Base-by-base conservation (phyloP, 2,113 vertebrate genomes). In the Malurus alboscapulatus region DNA sequence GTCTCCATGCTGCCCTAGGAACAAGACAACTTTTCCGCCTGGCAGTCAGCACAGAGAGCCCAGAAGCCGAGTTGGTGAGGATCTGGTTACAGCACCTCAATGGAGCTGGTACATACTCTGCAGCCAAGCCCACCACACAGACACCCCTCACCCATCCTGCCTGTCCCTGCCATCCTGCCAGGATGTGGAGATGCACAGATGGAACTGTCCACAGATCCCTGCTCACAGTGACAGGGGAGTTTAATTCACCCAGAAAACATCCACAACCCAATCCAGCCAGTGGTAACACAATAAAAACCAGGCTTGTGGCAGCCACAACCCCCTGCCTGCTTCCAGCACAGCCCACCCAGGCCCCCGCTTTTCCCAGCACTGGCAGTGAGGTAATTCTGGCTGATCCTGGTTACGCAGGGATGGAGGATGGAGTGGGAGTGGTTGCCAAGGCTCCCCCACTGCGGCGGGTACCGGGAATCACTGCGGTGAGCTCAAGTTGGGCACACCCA, bases 391-490 rank as follows among this genome's bases (percentile, higher is more conserved):
- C 54, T 30, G 44, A 45, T 48, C 27, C 34, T 54, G 45, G 68
- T 54, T 80, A 47, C 3, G 24, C 4, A 3, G 69, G 4, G 0
- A 10, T 17, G 55, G 55, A 74, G 59, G 50, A 54, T 19, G 50
- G 75, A 42, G 36, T 3, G 2, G 59, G 79, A 62, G 68, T 0
- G 0, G 73, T 54, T 87, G 79, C 74, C 78, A 17, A 32, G 51
- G 59, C 50, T 51, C n/a, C 61, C 34, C 51, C 2, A 14, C 44
- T 76, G 88, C 27, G 0, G 19, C 0, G 1, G 24, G 3, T 27
- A 7, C 62, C 0, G 0, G 45, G 47, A 57, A 47, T 59, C 7
- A 2, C 53, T 14, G 8, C 3, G 0, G 34, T 21, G 67, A 51
- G 61, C 38, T 58, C 44, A 16, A 53, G 21, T 0, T 4, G 0